These are phyloP conservation scores for Brachionus manjavacas DNA, from an alignment of 1,140 invertebrate genomes.

Conservation along the genomic window DNA sequence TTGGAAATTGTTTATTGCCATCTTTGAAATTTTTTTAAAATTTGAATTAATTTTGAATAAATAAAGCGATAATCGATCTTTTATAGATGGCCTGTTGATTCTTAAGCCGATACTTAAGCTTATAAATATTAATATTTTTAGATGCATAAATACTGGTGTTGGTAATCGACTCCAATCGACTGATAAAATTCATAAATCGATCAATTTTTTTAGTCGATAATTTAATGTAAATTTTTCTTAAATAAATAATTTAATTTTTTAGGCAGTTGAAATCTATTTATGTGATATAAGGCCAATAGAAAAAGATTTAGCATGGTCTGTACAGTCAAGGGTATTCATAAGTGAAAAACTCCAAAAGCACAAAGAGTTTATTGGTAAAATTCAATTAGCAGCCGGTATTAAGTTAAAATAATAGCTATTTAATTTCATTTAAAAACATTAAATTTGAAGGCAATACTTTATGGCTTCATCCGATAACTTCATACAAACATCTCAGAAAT, in stretches of 20 bases:
- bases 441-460: background rate
- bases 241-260: background rate
- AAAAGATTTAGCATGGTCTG: constrained; percentile 21
- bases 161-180: too few species aligned
- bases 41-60: too few species aligned
- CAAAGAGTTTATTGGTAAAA: constrained; percentile 40
- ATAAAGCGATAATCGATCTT: too few species aligned
- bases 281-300: constrained; percentile 32
- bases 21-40: too few species aligned
- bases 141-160: too few species aligned
- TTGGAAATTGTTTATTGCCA: too few species aligned
- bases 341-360: background rate
- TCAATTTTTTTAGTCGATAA: too few species aligned
- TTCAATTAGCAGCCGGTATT: constrained; percentile 7
- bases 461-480: constrained; percentile 28
- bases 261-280: constrained; percentile 20
- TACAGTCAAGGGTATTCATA: background rate
- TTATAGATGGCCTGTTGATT: too few species aligned
- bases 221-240: background rate
- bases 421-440: background rate
- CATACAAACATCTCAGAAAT: constrained; percentile 14
- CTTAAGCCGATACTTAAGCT: too few species aligned
- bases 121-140: too few species aligned
- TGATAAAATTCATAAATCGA: too few species aligned
- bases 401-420: background rate